These are phyloP conservation scores for Scaptomyza montana DNA, from an alignment of 1,140 invertebrate species.

Conservation along the genomic window DNA sequence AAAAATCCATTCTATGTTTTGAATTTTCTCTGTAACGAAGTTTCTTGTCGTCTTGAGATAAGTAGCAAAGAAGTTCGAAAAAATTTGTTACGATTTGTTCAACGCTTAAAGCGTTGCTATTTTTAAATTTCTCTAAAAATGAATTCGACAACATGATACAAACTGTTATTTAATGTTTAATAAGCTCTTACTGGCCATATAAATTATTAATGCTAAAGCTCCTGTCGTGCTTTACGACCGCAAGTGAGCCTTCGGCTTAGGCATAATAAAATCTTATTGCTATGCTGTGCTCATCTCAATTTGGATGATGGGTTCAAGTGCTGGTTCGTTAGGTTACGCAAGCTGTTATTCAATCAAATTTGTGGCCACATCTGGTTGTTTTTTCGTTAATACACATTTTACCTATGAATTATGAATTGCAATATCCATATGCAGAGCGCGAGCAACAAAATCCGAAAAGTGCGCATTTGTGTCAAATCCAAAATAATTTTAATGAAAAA, in stretches of 20 bases:
- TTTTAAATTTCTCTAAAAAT: too few species aligned
- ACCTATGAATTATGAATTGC: conserved; percentile 35
- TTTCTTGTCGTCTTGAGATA: too few species aligned
- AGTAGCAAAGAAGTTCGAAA: too few species aligned
- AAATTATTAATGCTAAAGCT: conserved; percentile 64
- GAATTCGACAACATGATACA: too few species aligned
- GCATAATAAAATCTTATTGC: neutral
- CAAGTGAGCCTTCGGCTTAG: neutral
- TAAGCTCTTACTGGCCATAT: conserved; percentile 55
- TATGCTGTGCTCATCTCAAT: neutral
- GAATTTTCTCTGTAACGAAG: too few species aligned
- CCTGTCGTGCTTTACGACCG: conserved; percentile 19
- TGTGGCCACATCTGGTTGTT: conserved; percentile 20
- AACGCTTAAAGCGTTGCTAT: too few species aligned
- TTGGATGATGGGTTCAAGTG: conserved; percentile 4
- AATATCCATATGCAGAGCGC: neutral
- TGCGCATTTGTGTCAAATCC: neutral
- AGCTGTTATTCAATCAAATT: conserved; percentile 23
- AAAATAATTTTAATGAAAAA: conserved; percentile 7
- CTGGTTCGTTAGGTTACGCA: conserved; percentile 12
- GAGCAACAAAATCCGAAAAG: neutral
- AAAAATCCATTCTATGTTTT: too few species aligned
- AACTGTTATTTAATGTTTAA: neutral
- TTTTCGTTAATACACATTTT: conserved; percentile 23
- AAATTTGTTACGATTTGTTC: too few species aligned